Percentiles rank a stretch among this genome's conserved stretches.
Conservation (phyloP, 2,113 vertebrate species). For the Ptychochromis oligacanthus region DNA sequence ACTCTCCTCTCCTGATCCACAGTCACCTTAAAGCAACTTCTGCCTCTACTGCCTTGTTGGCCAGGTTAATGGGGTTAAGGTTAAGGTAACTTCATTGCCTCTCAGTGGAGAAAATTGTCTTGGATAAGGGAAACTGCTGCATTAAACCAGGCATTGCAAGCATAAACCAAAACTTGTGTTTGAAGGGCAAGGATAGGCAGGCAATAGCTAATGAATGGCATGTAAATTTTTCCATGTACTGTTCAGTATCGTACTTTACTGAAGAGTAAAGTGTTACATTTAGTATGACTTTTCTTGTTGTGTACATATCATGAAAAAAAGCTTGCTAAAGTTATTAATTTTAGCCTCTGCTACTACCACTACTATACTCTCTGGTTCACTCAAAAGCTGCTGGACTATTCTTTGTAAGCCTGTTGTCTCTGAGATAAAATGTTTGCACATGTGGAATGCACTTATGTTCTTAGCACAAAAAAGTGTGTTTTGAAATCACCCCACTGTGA, state of each 20-base stretch:
- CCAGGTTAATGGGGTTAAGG: not conserved
- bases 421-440: slow-evolving; percentile 20
- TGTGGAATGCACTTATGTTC: slow-evolving; percentile 10
- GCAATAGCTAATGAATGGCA: not conserved
- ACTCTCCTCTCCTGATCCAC: not conserved
- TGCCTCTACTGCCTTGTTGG: not conserved
- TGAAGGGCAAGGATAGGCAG: not conserved
- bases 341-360: not conserved
- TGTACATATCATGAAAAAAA: not conserved
- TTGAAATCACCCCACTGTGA: slow-evolving; percentile 31
- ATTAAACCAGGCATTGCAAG: not conserved
- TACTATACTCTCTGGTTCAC: not conserved
- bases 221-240: not conserved
- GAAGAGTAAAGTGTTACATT: not conserved
- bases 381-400: not conserved
- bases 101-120: not conserved
- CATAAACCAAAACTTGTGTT: not conserved
- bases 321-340: not conserved
- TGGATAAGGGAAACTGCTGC: not conserved
- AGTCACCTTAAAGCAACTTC: not conserved
- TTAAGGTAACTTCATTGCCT: not conserved
- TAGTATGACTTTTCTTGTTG: not conserved
- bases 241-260: not conserved
- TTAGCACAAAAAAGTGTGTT: slow-evolving; percentile 6
- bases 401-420: not conserved